Percentiles rank a stretch among this genome's conserved stretches.
Conservation (phyloP, 2,888 invertebrate species). For the Trisateles emortualis region DNA sequence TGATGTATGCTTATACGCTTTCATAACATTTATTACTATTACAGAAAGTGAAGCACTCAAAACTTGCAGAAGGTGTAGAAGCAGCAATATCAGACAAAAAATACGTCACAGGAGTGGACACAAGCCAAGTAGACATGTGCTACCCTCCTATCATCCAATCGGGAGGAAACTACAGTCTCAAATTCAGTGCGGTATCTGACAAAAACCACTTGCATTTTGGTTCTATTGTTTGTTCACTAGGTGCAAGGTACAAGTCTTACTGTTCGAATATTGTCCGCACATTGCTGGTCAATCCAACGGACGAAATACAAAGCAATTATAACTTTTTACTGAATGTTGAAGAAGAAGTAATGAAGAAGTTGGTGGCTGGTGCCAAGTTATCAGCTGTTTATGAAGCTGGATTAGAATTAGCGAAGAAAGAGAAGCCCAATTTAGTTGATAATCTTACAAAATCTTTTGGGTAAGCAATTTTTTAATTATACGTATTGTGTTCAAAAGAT, state of each 20-base stretch:
- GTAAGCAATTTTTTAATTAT: slow-evolving; percentile 63
- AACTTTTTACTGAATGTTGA: slow-evolving; percentile 96
- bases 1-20: too few relatives aligned
- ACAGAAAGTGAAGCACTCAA: slow-evolving; percentile 98
- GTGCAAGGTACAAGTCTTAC: slow-evolving; percentile 98
- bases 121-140: slow-evolving; percentile 97
- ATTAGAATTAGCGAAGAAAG: slow-evolving; percentile 93
- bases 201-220: slow-evolving; percentile 98
- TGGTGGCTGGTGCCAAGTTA: slow-evolving; percentile 94
- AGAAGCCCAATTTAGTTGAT: slow-evolving; percentile 94
- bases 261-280: slow-evolving; percentile 99
- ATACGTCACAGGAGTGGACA: slow-evolving; percentile 96
- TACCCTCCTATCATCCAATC: slow-evolving; percentile 99
- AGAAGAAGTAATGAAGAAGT: slow-evolving; percentile 95
- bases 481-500: too few relatives aligned
- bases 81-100: slow-evolving; percentile 97
- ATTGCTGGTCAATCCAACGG: slow-evolving; percentile 96
- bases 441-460: slow-evolving; percentile 98
- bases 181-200: slow-evolving; percentile 98
- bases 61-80: slow-evolving; percentile 98
- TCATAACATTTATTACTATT: too few relatives aligned
- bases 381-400: slow-evolving; percentile 95
- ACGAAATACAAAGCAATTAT: slow-evolving; percentile 93
- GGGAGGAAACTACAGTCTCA: slow-evolving; percentile 98
- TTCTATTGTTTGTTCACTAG: slow-evolving; percentile 97